Evolutionary conservation across 2,888 invertebrate species (phyloP).

Genomic region (Stenotaenia linearis): DNA sequence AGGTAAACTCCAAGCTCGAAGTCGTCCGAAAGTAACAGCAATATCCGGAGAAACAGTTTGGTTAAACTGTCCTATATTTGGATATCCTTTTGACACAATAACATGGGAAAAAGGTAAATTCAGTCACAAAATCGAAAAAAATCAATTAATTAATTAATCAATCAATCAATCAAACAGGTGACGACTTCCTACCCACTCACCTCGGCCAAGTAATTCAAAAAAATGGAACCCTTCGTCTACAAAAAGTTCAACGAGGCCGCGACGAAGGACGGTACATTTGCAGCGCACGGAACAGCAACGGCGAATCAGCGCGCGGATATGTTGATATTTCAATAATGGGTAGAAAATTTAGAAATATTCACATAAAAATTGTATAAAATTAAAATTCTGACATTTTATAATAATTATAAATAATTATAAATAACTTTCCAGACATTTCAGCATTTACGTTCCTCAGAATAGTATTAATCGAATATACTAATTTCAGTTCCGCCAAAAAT

Average conservation of each 20-base stretch:
- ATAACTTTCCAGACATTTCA: background rate
- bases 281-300: conserved; percentile 43
- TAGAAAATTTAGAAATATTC: too few species aligned
- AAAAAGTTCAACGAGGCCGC: conserved; percentile 44
- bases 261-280: conserved; percentile 48
- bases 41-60: background rate
- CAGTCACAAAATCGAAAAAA: background rate
- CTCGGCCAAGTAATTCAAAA: conserved; percentile 21
- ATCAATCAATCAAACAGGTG: background rate
- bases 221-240: conserved; percentile 45
- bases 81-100: background rate
- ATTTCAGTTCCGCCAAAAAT: conserved; percentile 28
- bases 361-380: too few species aligned
- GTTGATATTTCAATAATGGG: conserved; percentile 46
- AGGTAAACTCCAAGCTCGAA: conserved; percentile 11
- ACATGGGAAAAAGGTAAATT: conserved; percentile 29
- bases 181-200: conserved; percentile 23
- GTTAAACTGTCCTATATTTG: conserved; percentile 4
- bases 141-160: background rate
- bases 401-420: background rate
- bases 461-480: background rate
- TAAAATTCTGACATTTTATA: too few species aligned
- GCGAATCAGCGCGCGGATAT: conserved; percentile 40
- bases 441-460: background rate
- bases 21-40: background rate